These are phyloP conservation scores for Apeltes quadracus DNA, from an alignment of 2,113 vertebrate genomes.

Conservation along the genomic window DNA sequence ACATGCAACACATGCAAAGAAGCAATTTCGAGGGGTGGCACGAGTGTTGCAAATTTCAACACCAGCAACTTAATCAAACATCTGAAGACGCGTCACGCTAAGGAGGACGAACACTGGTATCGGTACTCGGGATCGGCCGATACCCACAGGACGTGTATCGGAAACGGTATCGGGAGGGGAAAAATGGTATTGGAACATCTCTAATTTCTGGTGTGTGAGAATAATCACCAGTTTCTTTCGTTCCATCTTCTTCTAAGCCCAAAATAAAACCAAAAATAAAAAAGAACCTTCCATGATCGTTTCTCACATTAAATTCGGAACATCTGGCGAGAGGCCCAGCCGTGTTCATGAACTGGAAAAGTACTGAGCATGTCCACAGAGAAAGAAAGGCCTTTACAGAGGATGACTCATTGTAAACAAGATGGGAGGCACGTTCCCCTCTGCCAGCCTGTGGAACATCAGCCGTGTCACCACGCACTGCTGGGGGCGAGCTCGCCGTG, in stretches of 20 bases:
- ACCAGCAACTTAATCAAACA: no score
- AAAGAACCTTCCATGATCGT: conserved; percentile 47
- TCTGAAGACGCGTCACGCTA: no score
- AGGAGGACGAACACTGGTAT: no score
- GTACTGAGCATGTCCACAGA: conserved; percentile 70
- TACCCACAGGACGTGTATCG: no score
- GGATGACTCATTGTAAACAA: conserved; percentile 77
- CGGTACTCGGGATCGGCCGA: no score
- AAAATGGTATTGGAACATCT: no score
- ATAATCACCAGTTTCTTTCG: conserved; percentile 38
- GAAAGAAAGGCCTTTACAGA: conserved; percentile 66
- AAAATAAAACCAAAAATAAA: conserved; percentile 11
- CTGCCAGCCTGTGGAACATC: conserved; percentile 64
- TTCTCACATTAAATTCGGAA: conserved; percentile 75
- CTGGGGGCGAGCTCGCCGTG: conserved; percentile 63
- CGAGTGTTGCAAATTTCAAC: no score
- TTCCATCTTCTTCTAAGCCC: conserved; percentile 45
- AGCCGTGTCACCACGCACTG: conserved; percentile 63
- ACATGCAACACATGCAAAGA: no score
- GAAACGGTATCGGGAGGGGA: no score
- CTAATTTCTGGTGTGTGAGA: no score
- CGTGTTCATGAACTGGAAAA: conserved; percentile 77
- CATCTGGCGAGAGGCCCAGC: conserved; percentile 76
- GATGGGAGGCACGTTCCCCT: conserved; percentile 63
- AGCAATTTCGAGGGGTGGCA: no score